These are phyloP conservation scores for Fragum fragum DNA, from an alignment of 2,888 invertebrate species.

Conservation along the genomic window DNA sequence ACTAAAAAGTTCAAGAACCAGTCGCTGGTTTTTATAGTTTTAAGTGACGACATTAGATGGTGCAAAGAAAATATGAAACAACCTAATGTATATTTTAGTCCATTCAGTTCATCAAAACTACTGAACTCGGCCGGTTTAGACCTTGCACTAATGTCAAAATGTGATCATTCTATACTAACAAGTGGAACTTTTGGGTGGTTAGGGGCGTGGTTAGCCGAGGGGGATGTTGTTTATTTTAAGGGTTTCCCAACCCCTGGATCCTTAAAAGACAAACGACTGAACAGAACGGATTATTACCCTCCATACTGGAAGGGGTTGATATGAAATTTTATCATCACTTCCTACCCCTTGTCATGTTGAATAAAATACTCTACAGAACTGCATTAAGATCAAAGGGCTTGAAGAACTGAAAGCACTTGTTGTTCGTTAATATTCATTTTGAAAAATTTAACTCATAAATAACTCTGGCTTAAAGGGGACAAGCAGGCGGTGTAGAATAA, in stretches of 20 bases:
- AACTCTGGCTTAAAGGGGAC: too few relatives aligned
- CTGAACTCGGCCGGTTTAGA: not conserved
- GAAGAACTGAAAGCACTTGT: too few relatives aligned
- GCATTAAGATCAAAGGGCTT: too few relatives aligned
- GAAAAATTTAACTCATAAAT: too few relatives aligned
- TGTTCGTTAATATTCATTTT: too few relatives aligned
- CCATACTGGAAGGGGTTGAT: constrained; percentile 27
- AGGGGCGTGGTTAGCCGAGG: constrained; percentile 18
- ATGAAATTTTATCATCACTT: too few relatives aligned
- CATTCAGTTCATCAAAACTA: constrained; percentile 1
- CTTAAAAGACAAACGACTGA: constrained; percentile 8
- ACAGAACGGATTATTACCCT: constrained; percentile 24
- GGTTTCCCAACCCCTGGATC: constrained; percentile 5
- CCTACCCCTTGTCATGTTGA: too few relatives aligned
- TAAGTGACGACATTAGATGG: constrained; percentile 21
- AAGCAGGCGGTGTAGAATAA: too few relatives aligned
- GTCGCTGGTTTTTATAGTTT: not conserved
- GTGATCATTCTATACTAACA: constrained; percentile 18
- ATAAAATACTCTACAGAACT: too few relatives aligned
- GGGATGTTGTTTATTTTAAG: constrained; percentile 26
- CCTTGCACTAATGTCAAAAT: not conserved
- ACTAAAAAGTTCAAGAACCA: not conserved
- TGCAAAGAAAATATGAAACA: constrained; percentile 3
- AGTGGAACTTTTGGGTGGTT: constrained; percentile 29
- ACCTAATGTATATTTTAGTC: constrained; percentile 8